Evolutionary conservation across 2,797 vertebrate species (phyloP).

Genomic region (Crenuchus spilurus): DNA sequence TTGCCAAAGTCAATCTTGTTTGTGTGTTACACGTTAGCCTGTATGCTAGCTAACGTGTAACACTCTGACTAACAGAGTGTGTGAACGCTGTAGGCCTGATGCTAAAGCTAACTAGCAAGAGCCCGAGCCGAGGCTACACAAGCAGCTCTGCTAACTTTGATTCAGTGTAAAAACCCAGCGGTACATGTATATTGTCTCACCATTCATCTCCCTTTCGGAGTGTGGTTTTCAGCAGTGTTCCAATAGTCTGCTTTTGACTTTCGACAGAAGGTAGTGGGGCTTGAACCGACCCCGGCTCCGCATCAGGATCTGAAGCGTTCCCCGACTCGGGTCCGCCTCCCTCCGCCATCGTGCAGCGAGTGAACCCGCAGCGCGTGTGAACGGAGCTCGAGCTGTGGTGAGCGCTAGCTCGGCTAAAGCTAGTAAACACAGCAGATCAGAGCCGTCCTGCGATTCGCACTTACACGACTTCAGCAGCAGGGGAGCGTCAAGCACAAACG

Average conservation of each 20-base stretch:
- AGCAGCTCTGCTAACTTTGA: conserved; percentile 8
- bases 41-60: background rate
- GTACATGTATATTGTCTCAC: conserved; percentile 63
- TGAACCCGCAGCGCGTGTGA: conserved; percentile 67
- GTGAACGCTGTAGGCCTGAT: conserved; percentile 5
- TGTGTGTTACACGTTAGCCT: too few relatives aligned
- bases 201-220: conserved; percentile 82
- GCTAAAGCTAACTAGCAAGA: background rate
- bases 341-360: conserved; percentile 83
- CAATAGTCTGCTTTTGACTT: conserved; percentile 81
- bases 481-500: background rate
- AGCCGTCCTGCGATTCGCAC: background rate
- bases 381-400: conserved; percentile 59
- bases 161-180: background rate
- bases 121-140: background rate
- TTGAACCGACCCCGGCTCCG: conserved; percentile 78
- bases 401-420: conserved; percentile 33
- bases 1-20: too few relatives aligned
- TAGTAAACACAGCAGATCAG: conserved; percentile 4
- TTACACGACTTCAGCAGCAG: conserved; percentile 2
- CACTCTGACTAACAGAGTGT: background rate
- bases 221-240: conserved; percentile 78
- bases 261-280: conserved; percentile 77
- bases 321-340: conserved; percentile 86
- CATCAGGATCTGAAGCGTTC: conserved; percentile 78